phyloP scores from a whole-genome alignment of 2,888 invertebrate genomes.

The Acrocera orbiculus region DNA sequence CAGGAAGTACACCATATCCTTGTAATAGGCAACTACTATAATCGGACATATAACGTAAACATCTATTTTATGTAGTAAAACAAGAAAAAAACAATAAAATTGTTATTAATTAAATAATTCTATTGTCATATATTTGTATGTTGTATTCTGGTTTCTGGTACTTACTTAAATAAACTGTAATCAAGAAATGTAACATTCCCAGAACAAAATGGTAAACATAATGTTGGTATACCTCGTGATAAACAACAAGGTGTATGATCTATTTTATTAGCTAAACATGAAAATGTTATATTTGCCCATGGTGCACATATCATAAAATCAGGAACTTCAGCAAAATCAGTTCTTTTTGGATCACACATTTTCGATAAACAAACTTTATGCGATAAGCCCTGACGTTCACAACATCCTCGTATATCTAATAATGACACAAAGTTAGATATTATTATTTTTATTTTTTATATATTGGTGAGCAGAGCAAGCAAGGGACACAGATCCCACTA shows the following conservation, averaged over 20 bases:
- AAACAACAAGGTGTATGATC: conserved; percentile 71
- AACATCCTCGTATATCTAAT: conserved; percentile 52
- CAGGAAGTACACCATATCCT: conserved; percentile 67
- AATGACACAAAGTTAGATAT: neutral
- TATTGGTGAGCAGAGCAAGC: too few species aligned
- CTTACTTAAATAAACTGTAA: conserved; percentile 68
- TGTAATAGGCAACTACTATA: conserved; percentile 68
- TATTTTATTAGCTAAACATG: conserved; percentile 58
- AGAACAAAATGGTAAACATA: conserved; percentile 59
- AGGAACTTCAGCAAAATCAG: conserved; percentile 34
- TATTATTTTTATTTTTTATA: neutral
- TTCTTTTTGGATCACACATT: conserved; percentile 57
- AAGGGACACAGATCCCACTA: too few species aligned
- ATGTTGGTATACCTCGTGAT: conserved; percentile 52
- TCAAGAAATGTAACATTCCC: conserved; percentile 63
- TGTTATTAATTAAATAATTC: too few species aligned
- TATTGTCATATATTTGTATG: neutral
- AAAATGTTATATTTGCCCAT: conserved; percentile 66
- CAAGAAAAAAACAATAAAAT: too few species aligned
- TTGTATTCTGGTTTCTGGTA: conserved; percentile 11
- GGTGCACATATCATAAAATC: conserved; percentile 82
- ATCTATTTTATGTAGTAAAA: conserved; percentile 30
- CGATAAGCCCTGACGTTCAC: conserved; percentile 49
- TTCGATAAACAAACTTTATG: conserved; percentile 59
- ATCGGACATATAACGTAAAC: conserved; percentile 62